Conservation (phyloP, 2,113 vertebrate species). For the Paratilapia polleni region DNA sequence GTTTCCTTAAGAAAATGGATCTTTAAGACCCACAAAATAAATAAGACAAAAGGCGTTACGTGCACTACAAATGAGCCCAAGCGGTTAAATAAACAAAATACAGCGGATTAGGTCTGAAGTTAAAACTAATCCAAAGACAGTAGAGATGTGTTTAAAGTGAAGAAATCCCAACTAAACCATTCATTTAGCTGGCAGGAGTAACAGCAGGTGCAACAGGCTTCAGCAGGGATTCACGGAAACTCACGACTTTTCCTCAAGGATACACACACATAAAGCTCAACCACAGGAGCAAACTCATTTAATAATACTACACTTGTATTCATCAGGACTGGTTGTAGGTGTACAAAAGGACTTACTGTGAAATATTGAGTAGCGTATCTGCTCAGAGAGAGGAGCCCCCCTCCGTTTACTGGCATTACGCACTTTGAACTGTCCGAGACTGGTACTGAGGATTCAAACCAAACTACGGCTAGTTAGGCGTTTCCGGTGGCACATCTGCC, state of each 20-base stretch:
- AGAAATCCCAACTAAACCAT: not conserved
- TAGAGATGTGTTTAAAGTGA: not conserved
- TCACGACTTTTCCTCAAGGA: not conserved
- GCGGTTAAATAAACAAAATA: not conserved
- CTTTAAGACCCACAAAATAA: not conserved
- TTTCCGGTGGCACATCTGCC: not conserved
- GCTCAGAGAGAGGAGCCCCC: slow-evolving; percentile 64
- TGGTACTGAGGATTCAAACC: not conserved
- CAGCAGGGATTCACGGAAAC: slow-evolving; percentile 13
- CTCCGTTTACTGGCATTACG: slow-evolving; percentile 77
- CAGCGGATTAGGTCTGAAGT: not conserved
- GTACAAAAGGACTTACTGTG: slow-evolving; percentile 58
- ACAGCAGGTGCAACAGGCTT: slow-evolving; percentile 70
- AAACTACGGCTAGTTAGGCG: not conserved
- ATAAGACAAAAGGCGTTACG: not conserved
- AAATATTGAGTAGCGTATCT: slow-evolving; percentile 63
- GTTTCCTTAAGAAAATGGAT: not conserved
- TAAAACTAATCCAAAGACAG: not conserved
- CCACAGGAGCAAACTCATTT: not conserved
- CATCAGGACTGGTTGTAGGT: not conserved
- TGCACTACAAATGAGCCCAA: not conserved
- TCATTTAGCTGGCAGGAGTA: not conserved
- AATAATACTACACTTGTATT: not conserved
- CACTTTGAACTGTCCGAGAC: slow-evolving; percentile 63
- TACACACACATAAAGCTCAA: not conserved